Percentiles rank a stretch among this genome's conserved stretches.
phyloP scores from a whole-genome alignment of 1,140 invertebrate species.

The Matsumurasca onukii region DNA sequence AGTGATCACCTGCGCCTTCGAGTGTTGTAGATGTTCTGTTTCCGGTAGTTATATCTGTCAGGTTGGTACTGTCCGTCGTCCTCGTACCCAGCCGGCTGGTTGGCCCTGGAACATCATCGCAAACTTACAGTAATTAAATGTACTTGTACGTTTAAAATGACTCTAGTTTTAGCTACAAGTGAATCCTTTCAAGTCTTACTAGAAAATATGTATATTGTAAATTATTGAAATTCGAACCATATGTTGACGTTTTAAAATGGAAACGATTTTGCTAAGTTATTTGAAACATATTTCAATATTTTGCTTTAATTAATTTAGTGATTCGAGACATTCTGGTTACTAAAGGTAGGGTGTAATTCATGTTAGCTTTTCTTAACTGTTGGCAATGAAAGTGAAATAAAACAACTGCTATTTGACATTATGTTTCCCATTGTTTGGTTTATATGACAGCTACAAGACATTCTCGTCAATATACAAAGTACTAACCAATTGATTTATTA shows the following conservation, averaged over 20 bases:
- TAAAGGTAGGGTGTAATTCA: too few relatives aligned
- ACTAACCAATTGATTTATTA: too few relatives aligned
- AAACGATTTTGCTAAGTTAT: neutral
- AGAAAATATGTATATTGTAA: neutral
- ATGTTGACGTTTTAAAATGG: neutral
- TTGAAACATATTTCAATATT: neutral
- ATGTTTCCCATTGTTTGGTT: too few relatives aligned
- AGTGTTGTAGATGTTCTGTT: neutral
- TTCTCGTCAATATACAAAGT: too few relatives aligned
- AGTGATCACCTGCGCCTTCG: neutral
- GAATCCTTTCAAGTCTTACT: neutral
- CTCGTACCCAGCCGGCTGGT: slow-evolving; percentile 10
- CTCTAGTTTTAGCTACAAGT: neutral
- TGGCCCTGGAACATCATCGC: slow-evolving; percentile 11
- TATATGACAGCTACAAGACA: too few relatives aligned
- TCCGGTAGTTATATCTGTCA: neutral
- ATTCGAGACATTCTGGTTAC: too few relatives aligned
- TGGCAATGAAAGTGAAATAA: too few relatives aligned
- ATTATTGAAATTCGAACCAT: neutral
- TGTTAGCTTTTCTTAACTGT: too few relatives aligned
- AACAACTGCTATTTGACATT: too few relatives aligned
- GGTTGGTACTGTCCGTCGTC: slow-evolving; percentile 22
- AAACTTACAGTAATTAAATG: neutral
- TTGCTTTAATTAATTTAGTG: too few relatives aligned
- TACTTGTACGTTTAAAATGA: neutral